phyloP scores from a whole-genome alignment of 2,113 vertebrate genomes.

The Neolamprologus fasciatus region DNA sequence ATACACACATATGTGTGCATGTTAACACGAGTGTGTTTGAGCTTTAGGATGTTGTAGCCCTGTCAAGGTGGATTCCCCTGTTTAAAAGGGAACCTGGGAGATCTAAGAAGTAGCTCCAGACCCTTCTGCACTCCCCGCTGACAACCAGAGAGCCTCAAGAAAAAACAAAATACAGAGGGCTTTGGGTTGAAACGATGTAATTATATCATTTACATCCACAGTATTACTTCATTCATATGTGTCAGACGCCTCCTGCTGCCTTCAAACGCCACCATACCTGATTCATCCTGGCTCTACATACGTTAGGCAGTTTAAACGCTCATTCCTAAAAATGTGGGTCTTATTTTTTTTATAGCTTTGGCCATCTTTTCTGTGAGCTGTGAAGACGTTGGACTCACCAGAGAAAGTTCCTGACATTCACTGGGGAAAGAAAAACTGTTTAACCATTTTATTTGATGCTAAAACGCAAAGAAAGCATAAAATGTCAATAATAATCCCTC shows the following conservation, averaged over 20 bases:
- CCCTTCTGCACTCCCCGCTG: not conserved
- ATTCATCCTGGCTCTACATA: not conserved
- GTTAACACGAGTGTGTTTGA: not conserved
- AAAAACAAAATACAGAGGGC: not conserved
- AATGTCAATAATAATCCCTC: not conserved
- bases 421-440: not conserved
- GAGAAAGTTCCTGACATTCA: not conserved
- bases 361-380: not conserved
- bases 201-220: constrained; percentile 46
- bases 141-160: constrained; percentile 10
- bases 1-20: not conserved
- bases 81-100: constrained; percentile 53
- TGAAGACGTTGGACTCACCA: not conserved
- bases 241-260: not conserved
- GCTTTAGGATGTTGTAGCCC: constrained; percentile 14
- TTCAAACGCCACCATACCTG: not conserved
- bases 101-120: constrained; percentile 7
- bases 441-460: not conserved
- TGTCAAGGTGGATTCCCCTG: constrained; percentile 44
- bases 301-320: not conserved
- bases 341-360: not conserved
- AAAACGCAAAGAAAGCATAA: not conserved
- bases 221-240: constrained; percentile 39
- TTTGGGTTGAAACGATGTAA: constrained; percentile 9
- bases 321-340: not conserved